Conservation (phyloP, 2,113 vertebrate species). For the Crypturellus undulatus region DNA sequence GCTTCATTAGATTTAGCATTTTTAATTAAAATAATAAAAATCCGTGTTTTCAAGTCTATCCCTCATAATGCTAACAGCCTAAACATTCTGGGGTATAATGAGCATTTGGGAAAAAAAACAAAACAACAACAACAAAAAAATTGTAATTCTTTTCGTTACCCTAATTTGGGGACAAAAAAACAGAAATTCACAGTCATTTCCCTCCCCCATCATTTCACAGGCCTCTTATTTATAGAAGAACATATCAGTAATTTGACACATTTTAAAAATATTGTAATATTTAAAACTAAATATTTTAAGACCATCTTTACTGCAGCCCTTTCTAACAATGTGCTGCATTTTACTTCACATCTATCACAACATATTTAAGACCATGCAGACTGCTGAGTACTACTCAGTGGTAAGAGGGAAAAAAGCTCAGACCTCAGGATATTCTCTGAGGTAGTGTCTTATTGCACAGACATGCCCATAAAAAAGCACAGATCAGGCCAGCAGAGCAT, state of each 20-base stretch:
- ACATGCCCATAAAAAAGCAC: neutral
- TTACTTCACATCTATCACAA: neutral
- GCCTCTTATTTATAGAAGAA: neutral
- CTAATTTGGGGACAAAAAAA: neutral
- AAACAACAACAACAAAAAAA: no score
- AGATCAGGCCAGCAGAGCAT: neutral
- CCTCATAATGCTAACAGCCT: neutral
- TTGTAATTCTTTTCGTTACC: neutral
- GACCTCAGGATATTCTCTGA: slow-evolving; percentile 9
- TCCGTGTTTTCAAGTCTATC: neutral
- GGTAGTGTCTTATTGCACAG: neutral
- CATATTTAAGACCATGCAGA: neutral
- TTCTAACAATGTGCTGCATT: neutral
- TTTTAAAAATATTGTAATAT: neutral
- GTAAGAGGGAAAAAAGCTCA: neutral
- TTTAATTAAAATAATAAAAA: neutral
- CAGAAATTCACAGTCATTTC: neutral
- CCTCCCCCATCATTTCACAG: neutral
- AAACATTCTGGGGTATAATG: neutral
- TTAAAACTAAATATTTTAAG: neutral
- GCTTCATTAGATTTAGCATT: neutral
- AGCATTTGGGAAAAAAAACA: neutral
- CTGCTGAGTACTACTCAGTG: neutral
- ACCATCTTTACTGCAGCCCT: neutral
- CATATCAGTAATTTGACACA: neutral